phyloP scores from a whole-genome alignment of 2,113 vertebrate genomes.

The Orycteropus afer region DNA sequence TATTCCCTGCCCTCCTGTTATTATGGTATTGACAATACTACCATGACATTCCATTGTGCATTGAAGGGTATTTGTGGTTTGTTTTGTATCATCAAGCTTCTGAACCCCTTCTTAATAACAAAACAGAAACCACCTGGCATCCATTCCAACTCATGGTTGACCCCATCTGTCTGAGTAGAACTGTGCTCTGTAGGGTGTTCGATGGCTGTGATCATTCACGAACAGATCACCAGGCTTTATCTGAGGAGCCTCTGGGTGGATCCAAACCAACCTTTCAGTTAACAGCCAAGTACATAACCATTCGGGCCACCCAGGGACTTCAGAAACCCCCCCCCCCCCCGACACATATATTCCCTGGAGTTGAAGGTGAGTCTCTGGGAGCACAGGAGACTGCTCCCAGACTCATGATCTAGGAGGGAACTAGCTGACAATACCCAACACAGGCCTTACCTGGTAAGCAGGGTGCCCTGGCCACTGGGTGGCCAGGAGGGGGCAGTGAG shows the following conservation, averaged over 20 bases:
- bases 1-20: not conserved
- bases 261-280: not conserved
- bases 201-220: not conserved
- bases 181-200: not conserved
- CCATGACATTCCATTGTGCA: not conserved
- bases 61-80: not conserved
- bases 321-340: not conserved
- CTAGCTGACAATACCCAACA: not conserved
- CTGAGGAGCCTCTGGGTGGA: not conserved
- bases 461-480: constrained; percentile 45
- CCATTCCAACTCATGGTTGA: not conserved
- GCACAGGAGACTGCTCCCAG: not conserved
- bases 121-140: not conserved
- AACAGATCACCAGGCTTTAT: not conserved
- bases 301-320: not conserved
- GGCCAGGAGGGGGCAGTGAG: constrained; percentile 80
- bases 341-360: not conserved
- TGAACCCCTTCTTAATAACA: not conserved
- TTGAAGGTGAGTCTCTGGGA: too few species aligned
- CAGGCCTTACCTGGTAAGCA: constrained; percentile 39
- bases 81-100: not conserved
- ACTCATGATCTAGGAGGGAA: not conserved
- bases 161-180: not conserved
- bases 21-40: not conserved
- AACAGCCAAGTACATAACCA: not conserved